Conservation (phyloP, 2,113 vertebrate species). For the Balaeniceps rex region DNA sequence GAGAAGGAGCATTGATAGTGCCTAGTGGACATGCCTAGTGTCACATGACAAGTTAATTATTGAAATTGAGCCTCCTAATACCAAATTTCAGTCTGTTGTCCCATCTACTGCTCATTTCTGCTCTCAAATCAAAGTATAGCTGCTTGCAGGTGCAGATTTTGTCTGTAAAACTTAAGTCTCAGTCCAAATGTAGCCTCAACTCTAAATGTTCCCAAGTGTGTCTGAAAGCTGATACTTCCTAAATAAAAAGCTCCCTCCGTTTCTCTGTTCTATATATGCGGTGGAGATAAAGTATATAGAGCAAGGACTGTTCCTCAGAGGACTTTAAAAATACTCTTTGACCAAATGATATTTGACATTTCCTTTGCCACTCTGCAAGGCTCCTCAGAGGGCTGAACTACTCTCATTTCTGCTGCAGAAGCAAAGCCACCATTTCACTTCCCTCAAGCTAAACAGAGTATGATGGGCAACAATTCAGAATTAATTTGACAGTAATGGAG, state of each 20-base stretch:
- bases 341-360: constrained; percentile 38
- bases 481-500: constrained; percentile 31
- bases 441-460: not conserved
- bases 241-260: not conserved
- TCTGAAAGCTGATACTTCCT: not conserved
- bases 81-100: not conserved
- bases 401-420: not conserved
- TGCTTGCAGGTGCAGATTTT: not conserved
- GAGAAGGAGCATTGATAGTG: not conserved
- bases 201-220: not conserved
- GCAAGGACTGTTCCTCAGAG: not conserved
- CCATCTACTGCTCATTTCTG: not conserved
- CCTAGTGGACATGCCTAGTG: not conserved
- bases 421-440: not conserved
- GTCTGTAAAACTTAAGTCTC: not conserved
- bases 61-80: not conserved
- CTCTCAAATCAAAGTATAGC: not conserved
- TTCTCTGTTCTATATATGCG: not conserved
- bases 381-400: not conserved
- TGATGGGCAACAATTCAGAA: constrained; percentile 7
- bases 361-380: not conserved
- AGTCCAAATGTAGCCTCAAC: not conserved
- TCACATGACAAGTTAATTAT: not conserved
- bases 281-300: not conserved
- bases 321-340: not conserved